A percentile compares a stretch with the other conserved stretches of the same genome.
These are phyloP conservation scores for Tenodera sinensis DNA, from an alignment of 2,888 invertebrate species.

Conservation along the genomic window DNA sequence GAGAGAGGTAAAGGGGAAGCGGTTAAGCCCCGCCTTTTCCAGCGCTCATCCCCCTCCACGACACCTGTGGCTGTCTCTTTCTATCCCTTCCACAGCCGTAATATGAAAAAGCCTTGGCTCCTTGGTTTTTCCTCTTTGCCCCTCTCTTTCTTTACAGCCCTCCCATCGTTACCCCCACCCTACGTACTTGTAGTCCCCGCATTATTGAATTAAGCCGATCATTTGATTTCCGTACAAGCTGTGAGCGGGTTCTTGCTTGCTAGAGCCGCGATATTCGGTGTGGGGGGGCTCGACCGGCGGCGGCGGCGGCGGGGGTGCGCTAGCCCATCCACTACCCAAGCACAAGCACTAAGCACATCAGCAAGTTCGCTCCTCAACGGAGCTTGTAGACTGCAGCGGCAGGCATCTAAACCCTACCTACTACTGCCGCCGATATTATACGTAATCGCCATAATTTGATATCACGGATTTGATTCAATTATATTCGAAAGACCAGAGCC, in stretches of 20 bases:
- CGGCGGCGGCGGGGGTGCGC: background rate
- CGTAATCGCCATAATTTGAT: conserved; percentile 50
- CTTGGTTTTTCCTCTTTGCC: background rate
- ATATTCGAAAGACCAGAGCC: conserved; percentile 31
- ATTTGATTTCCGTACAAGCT: conserved; percentile 58
- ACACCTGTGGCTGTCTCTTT: conserved; percentile 34
- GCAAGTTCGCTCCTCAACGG: background rate
- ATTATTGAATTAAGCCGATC: conserved; percentile 80
- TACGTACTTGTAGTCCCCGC: conserved; percentile 33
- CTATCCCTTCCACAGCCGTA: background rate
- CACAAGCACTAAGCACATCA: conserved; percentile 14
- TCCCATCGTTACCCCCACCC: conserved; percentile 39
- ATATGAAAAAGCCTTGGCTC: background rate
- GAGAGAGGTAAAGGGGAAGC: background rate
- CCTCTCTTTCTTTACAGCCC: conserved; percentile 45
- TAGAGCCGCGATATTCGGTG: background rate
- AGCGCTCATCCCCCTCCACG: conserved; percentile 36
- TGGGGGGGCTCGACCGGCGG: background rate
- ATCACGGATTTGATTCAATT: conserved; percentile 46
- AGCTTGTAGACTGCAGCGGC: conserved; percentile 15
- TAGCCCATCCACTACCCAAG: background rate
- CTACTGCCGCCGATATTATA: conserved; percentile 43
- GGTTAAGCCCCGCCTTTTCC: conserved; percentile 7
- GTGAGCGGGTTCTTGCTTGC: conserved; percentile 39
- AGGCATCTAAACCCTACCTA: conserved; percentile 42